Percentiles rank a stretch among this genome's conserved stretches.
Evolutionary conservation across 1,140 invertebrate species (phyloP).

Genomic region (Drosophila ananassae): DNA sequence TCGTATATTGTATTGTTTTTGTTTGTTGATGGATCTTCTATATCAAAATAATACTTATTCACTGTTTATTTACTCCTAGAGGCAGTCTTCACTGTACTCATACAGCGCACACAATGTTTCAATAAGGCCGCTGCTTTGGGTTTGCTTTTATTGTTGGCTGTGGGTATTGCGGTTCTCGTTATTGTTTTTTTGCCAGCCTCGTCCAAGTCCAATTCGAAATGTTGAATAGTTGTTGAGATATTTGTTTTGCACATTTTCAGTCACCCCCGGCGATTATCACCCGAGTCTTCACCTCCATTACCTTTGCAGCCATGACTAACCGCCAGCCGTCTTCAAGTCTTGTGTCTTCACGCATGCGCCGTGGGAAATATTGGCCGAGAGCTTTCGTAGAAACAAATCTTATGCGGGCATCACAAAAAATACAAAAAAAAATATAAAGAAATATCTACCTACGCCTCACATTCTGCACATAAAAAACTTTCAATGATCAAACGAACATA

Average conservation of each 20-base stretch:
- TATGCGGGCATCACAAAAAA: constrained; percentile 43
- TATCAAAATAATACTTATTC: background rate
- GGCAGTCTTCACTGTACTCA: constrained; percentile 1
- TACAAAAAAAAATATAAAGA: background rate
- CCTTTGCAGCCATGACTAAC: constrained; percentile 54
- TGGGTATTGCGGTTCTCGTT: constrained; percentile 46
- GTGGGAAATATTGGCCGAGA: constrained; percentile 39
- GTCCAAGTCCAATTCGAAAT: constrained; percentile 44
- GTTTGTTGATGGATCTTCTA: background rate
- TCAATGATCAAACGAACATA: constrained; percentile 4
- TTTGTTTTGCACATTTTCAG: constrained; percentile 53
- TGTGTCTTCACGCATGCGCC: constrained; percentile 47
- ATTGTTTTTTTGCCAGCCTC: constrained; percentile 47
- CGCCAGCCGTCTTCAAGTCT: background rate
- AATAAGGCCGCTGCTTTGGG: constrained; percentile 51
- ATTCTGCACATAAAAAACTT: constrained; percentile 25
- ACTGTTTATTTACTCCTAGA: background rate
- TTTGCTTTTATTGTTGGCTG: constrained; percentile 41
- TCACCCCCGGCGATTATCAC: background rate
- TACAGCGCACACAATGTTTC: constrained; percentile 50
- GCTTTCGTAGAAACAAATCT: constrained; percentile 33
- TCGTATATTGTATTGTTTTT: too few relatives aligned
- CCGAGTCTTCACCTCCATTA: constrained; percentile 30
- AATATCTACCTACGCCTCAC: constrained; percentile 27
- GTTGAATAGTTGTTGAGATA: constrained; percentile 50